Evolutionary conservation across 2,888 invertebrate genomes (phyloP), one percentile per base, ranked within the genome.

Genomic region (Leistus spinibarbis): DNA sequence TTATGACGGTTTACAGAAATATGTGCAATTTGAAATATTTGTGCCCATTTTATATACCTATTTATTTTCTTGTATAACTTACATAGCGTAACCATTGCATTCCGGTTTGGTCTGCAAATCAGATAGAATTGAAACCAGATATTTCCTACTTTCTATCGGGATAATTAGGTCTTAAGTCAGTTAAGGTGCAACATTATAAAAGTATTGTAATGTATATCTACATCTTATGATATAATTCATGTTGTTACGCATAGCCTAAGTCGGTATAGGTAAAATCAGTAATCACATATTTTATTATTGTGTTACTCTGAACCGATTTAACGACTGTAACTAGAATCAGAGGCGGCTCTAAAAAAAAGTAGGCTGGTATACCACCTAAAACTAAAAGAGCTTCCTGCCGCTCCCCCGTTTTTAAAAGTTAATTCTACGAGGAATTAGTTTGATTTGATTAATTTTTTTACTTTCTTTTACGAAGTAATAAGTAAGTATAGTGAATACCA

Each of bases 71-170:
- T 57, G 17, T 57, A 17, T n/a, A n/a, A n/a, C n/a, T n/a, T n/a
- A 57, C 9, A 57, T 57, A n/a, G 16, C 16, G 57, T 57, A 57
- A 57, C 57, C 7, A 57, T 19, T 19, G 17, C 17, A 16, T 5
- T 19, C n/a, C 10, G 7, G 20, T 57, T 20, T 57, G 57, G 20
- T 57, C 7, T 17, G 20, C 5, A 19, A 17, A n/a, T 13, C 17
- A 57, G 17, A 17, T 17, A 57, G 57, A 57, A n/a, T 57, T 57
- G 57, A 20, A 19, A 57, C 20, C 20, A 17, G 57, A 57, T 57
- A 57, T 57, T 57, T 57, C 57, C 57, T 57, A 57, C 57, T 57
- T 57, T 57, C 57, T 57, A 57, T 57, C 57, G 20, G 9, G 20
- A 19, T 17, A 57, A 57, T n/a, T 57, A 57, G 57, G 57, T 57